Percentiles rank a stretch among this genome's conserved stretches.
phyloP scores from a whole-genome alignment of 1,140 invertebrate genomes.

The Pseudoatta argentina region DNA sequence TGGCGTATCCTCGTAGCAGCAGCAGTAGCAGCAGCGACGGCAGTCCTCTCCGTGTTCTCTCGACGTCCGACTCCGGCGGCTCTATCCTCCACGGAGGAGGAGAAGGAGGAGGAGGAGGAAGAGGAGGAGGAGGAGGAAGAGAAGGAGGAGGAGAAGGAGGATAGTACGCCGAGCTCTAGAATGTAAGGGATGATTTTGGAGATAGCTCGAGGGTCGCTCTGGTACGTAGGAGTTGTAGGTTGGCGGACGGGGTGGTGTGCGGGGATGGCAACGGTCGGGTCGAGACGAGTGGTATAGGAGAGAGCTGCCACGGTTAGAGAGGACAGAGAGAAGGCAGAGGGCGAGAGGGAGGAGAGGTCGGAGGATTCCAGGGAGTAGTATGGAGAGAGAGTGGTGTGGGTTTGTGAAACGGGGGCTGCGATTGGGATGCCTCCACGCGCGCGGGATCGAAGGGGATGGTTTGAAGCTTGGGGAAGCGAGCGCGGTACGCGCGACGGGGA shows the following conservation, averaged over 20 bases:
- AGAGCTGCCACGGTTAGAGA: constrained; percentile 64
- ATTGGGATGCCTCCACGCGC: constrained; percentile 80
- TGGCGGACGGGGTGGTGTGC: constrained; percentile 67
- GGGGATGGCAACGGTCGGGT: constrained; percentile 66
- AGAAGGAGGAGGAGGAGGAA: too few species aligned
- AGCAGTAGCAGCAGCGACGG: constrained; percentile 16
- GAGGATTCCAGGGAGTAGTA: constrained; percentile 74
- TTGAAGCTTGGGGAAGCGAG: constrained; percentile 68
- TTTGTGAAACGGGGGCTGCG: constrained; percentile 81
- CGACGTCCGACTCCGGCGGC: constrained; percentile 78
- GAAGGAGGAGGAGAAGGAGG: constrained; percentile 56
- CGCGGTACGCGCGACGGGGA: constrained; percentile 72
- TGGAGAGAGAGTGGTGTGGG: constrained; percentile 76
- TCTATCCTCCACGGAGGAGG: constrained; percentile 68
- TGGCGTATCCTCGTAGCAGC: constrained; percentile 17
- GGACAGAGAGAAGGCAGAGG: constrained; percentile 70
- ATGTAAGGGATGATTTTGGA: constrained; percentile 87
- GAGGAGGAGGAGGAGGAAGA: constrained; percentile 59
- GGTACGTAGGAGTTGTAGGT: constrained; percentile 77
- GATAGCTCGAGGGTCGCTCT: constrained; percentile 85
- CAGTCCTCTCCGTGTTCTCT: constrained; percentile 62
- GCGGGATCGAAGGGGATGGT: constrained; percentile 46
- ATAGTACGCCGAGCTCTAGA: constrained; percentile 80
- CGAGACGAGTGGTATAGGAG: constrained; percentile 74
- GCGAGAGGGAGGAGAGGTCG: constrained; percentile 63